Evolutionary conservation across 2,797 vertebrate genomes (phyloP).

Genomic region (Xenops minutus): DNA sequence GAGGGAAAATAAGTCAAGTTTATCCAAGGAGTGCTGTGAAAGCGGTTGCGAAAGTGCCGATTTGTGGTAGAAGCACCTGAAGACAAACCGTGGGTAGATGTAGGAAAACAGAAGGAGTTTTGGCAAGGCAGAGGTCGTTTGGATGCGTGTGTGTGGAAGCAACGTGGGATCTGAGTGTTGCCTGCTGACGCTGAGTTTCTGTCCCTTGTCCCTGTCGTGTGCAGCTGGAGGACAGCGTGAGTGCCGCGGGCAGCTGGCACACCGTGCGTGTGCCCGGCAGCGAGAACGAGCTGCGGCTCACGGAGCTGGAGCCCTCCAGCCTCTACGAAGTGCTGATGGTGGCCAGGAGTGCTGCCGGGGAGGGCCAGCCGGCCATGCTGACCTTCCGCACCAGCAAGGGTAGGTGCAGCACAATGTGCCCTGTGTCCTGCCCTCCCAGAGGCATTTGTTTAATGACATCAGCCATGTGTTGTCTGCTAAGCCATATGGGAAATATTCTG

Average conservation of each 20-base stretch:
- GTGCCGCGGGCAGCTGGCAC: constrained; percentile 84
- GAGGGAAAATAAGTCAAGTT: background rate
- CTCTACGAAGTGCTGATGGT: constrained; percentile 98
- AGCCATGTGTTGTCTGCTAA: background rate
- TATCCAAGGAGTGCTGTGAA: background rate
- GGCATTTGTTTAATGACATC: background rate
- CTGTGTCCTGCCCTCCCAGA: background rate
- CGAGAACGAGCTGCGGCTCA: constrained; percentile 88
- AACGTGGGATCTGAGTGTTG: rapidly evolving
- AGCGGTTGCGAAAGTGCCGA: background rate
- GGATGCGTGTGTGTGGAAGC: rapidly evolving
- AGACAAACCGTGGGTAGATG: rapidly evolving
- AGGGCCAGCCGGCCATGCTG: constrained; percentile 96
- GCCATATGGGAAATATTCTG: background rate
- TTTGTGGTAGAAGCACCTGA: background rate
- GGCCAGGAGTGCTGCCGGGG: constrained; percentile 86
- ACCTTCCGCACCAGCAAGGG: constrained; percentile 97
- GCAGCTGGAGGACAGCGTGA: constrained; percentile 86
- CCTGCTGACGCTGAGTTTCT: background rate
- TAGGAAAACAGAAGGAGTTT: rapidly evolving
- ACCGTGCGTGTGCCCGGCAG: constrained; percentile 94
- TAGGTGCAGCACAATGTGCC: constrained; percentile 49
- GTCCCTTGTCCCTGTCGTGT: background rate
- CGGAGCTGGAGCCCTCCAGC: constrained; percentile 91
- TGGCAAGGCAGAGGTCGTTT: background rate